Conservation (phyloP, 2,888 invertebrate species). For the Tetragnatha montana region DNA sequence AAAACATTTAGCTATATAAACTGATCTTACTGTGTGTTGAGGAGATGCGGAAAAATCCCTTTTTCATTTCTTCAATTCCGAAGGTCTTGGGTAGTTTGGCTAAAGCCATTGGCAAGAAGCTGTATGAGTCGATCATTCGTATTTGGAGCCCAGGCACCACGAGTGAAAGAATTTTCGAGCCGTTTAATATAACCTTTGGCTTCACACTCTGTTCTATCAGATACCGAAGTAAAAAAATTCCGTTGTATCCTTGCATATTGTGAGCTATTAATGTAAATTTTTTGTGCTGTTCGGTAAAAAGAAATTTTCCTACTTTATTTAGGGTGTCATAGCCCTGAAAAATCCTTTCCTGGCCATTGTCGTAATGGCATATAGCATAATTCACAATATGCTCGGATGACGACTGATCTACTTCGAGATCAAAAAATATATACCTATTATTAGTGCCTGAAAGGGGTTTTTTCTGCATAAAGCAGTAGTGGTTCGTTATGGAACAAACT, state of each 20-base stretch:
- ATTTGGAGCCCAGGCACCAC: background rate
- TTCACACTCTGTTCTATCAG: constrained; percentile 7
- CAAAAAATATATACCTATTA: background rate
- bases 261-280: constrained; percentile 21
- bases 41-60: constrained; percentile 54
- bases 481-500: background rate
- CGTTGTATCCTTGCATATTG: constrained; percentile 55
- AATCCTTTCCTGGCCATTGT: background rate
- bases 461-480: background rate
- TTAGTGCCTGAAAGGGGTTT: background rate
- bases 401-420: background rate
- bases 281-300: constrained; percentile 19
- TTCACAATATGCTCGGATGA: constrained; percentile 23
- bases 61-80: constrained; percentile 5
- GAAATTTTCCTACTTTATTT: background rate
- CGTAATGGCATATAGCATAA: constrained; percentile 24
- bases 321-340: constrained; percentile 22
- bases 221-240: constrained; percentile 31
- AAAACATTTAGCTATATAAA: too few species aligned
- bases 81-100: constrained; percentile 51
- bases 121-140: constrained; percentile 38
- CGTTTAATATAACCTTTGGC: constrained; percentile 22
- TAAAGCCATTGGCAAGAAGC: constrained; percentile 30
- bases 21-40: too few species aligned
- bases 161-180: background rate